phyloP scores from a whole-genome alignment of 2,113 vertebrate genomes.

The Etheostoma spectabile region DNA sequence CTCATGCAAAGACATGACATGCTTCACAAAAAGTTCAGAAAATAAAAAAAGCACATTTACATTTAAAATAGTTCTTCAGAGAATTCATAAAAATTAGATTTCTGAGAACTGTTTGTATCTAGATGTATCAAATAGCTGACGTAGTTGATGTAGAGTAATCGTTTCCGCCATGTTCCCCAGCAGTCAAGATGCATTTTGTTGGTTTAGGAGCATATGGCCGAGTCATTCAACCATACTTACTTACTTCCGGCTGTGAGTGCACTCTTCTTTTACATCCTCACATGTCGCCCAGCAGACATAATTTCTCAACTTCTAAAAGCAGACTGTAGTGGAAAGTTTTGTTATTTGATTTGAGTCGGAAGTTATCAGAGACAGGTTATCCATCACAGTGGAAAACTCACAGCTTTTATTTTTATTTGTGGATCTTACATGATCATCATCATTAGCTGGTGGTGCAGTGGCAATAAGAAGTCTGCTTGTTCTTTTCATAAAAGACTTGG shows the following conservation, averaged over 20 bases:
- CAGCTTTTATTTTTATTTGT: constrained; percentile 3
- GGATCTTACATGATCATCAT: constrained; percentile 10
- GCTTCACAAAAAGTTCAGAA: constrained; percentile 1
- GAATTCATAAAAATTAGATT: constrained; percentile 1
- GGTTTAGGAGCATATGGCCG: constrained; percentile 58
- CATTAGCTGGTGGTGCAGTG: constrained; percentile 12
- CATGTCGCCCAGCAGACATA: constrained; percentile 17
- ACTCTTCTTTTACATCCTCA: constrained; percentile 16
- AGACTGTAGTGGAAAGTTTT: constrained; percentile 41
- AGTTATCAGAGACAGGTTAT: constrained; percentile 36
- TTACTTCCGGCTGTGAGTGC: constrained; percentile 36
- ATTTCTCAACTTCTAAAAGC: constrained; percentile 35
- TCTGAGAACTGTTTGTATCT: neutral
- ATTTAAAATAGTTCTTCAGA: constrained; percentile 1
- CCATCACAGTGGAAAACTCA: constrained; percentile 18
- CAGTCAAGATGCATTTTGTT: constrained; percentile 20
- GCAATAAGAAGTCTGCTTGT: neutral
- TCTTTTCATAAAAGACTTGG: no score
- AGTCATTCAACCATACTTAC: constrained; percentile 28
- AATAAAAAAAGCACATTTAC: constrained; percentile 9
- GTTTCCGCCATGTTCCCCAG: constrained; percentile 16
- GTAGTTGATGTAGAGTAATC: constrained; percentile 11
- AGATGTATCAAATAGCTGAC: neutral
- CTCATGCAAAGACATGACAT: constrained; percentile 1
- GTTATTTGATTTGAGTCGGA: constrained; percentile 25